Evolutionary conservation across 1,140 invertebrate species (phyloP), one percentile per base, ranked within the genome.

Genomic region (Wasmannia auropunctata): DNA sequence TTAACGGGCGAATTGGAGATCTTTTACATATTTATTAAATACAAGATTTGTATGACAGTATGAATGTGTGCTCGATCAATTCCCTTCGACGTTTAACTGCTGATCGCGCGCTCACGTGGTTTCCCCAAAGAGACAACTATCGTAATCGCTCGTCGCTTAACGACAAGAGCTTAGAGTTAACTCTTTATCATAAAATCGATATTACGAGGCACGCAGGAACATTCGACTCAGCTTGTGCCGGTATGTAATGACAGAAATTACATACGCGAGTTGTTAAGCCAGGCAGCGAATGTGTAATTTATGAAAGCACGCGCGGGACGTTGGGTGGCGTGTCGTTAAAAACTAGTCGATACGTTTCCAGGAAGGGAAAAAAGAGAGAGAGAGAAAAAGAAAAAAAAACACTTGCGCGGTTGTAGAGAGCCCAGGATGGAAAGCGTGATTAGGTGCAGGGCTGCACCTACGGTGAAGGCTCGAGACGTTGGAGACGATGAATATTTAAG

Each of bases 241-340:
- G 77, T 74, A 83, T 89, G 86, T 89, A 89, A 89, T 80, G 87
- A 70, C 46, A 60, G 76, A 65, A 86, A 83, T 89, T 89, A 89
- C 63, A 67, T 67, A 67, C 58, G 80, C 88, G 65, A 86, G 58
- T 46, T 46, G 81, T 34, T 69, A 54, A 58, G 72, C 63, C 56
- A 58, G 65, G 67, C 54, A n/a, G 79, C 49, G 85, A 76, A 88
- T 88, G 87, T 89, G 60, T 86, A 89, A 89, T 89, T 89, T 72
- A 86, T 89, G 76, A 84, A 84, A 89, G 72, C 76, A 60, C 63
- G 70, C 65, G 49, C 75, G 70, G 75, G 65, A 58, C 28, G 6
- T 51, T 34, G 83, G 25, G 62, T 74, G 85, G 31, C 84, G 87
- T 86, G 85, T 86, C 76, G 85, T 89, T 89, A 86, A 86, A 89